Evolutionary conservation across 1,140 invertebrate genomes (phyloP).

Genomic region (Dolichoris vasculosae): DNA sequence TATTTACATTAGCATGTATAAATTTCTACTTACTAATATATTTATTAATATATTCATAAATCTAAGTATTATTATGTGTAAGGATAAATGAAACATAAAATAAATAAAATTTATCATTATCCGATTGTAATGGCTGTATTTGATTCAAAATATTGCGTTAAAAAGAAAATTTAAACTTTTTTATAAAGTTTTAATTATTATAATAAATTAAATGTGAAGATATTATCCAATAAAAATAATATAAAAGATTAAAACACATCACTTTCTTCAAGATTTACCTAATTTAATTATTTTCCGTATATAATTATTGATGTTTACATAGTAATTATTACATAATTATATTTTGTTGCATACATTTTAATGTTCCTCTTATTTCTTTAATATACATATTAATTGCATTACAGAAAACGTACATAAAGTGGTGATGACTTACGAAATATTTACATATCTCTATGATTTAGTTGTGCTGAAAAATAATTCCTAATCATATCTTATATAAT

Average conservation of each 20-base stretch:
- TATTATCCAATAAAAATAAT: no score
- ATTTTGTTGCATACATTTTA: conserved; percentile 29
- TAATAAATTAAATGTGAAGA: no score
- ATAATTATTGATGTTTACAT: conserved; percentile 39
- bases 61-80: no score
- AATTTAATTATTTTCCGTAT: conserved; percentile 46
- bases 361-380: conserved; percentile 50
- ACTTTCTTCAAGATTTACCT: conserved; percentile 38
- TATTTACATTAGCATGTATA: no score
- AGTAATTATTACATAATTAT: conserved; percentile 36
- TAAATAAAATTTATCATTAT: no score
- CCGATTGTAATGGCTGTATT: no score
- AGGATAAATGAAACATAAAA: no score
- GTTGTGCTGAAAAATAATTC: conserved; percentile 61
- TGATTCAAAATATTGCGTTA: no score
- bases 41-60: no score
- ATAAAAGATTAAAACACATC: neutral
- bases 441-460: conserved; percentile 58
- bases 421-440: conserved; percentile 61
- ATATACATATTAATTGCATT: conserved; percentile 62
- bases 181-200: no score
- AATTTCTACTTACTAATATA: no score
- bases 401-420: conserved; percentile 62
- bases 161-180: no score
- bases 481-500: conserved; percentile 53